A percentile compares a stretch with the other conserved stretches of the same genome.
Conservation (phyloP, 2,797 vertebrate species). For the Lindbergichthys nudifrons region DNA sequence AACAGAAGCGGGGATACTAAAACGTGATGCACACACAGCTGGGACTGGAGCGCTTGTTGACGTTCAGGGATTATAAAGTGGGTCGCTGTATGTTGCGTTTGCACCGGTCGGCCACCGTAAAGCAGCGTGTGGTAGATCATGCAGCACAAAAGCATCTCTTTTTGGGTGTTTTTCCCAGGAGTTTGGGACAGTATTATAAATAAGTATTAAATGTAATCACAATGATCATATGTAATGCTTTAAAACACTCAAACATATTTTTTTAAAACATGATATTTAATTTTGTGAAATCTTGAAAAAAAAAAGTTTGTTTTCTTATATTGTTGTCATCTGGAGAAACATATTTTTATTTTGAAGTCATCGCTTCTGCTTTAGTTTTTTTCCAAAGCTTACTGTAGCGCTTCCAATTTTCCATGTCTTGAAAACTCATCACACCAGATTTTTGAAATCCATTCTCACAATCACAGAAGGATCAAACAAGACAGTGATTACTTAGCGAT, state of each 20-base stretch:
- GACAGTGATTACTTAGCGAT: slow-evolving; percentile 77
- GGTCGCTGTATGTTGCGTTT: too few relatives aligned
- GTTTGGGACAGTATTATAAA: neutral
- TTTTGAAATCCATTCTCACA: slow-evolving; percentile 74
- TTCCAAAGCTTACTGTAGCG: slow-evolving; percentile 6
- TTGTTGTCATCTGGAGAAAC: slow-evolving; percentile 20
- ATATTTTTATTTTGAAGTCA: slow-evolving; percentile 26
- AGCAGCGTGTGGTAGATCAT: too few relatives aligned
- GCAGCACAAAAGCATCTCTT: too few relatives aligned
- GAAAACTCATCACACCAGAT: slow-evolving; percentile 62
- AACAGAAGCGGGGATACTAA: too few relatives aligned
- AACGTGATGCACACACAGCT: too few relatives aligned
- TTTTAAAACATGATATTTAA: slow-evolving; percentile 2
- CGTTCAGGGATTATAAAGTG: too few relatives aligned
- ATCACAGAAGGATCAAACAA: slow-evolving; percentile 76
- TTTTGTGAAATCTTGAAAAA: slow-evolving; percentile 4
- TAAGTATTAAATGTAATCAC: neutral
- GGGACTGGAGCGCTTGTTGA: too few relatives aligned
- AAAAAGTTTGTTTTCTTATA: slow-evolving; percentile 17
- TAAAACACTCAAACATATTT: slow-evolving; percentile 7
- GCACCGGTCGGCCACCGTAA: too few relatives aligned
- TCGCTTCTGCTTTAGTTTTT: neutral
- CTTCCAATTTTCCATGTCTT: slow-evolving; percentile 54
- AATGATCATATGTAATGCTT: neutral
- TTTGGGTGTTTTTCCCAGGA: neutral